Percentiles rank a stretch among this genome's conserved stretches.
phyloP scores from a whole-genome alignment of 2,797 vertebrate genomes.

The Paramormyrops hopkinsi region DNA sequence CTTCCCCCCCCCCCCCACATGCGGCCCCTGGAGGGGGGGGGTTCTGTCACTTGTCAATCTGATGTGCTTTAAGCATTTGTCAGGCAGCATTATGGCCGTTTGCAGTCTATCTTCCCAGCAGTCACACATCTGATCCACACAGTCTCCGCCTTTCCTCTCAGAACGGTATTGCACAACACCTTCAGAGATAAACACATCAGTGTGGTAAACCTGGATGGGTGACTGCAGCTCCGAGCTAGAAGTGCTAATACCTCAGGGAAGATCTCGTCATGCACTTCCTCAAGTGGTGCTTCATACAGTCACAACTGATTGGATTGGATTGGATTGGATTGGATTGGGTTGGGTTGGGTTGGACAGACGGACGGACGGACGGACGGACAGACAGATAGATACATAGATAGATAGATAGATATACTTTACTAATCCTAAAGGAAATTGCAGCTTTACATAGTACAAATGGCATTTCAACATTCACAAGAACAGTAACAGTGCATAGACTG shows the following conservation, averaged over 20 bases:
- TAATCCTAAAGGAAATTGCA: neutral
- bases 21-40: slow-evolving; percentile 13
- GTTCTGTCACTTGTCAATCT: neutral
- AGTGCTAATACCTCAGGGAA: neutral
- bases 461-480: neutral
- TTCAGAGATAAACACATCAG: neutral
- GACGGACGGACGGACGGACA: too few species aligned
- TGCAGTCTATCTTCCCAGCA: neutral
- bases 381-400: neutral
- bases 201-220: neutral
- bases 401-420: neutral
- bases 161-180: neutral
- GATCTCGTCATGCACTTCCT: neutral
- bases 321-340: neutral
- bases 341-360: neutral
- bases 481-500: neutral
- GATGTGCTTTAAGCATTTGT: neutral
- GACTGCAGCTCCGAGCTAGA: neutral
- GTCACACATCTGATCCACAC: neutral
- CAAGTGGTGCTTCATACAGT: neutral
- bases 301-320: neutral
- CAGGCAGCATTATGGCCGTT: neutral
- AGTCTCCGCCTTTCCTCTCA: neutral
- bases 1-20: slow-evolving; percentile 26
- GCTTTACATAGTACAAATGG: neutral